Conservation (phyloP, 2,888 invertebrate species). For the Phyllotreta cruciferae region DNA sequence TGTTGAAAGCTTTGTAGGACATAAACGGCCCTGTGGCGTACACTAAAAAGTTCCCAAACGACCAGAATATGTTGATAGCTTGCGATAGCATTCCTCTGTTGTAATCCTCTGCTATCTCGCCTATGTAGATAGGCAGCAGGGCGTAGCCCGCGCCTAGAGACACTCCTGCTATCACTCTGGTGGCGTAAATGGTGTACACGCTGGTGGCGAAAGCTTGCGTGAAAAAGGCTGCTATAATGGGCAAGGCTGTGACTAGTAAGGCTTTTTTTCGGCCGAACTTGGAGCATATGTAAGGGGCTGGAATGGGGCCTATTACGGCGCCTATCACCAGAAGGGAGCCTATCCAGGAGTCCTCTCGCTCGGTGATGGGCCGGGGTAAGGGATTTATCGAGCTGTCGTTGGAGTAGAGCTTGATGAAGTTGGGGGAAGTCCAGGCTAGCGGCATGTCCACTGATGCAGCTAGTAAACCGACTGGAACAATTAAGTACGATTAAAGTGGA, state of each 20-base stretch:
- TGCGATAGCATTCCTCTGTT: conserved; percentile 72
- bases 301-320: conserved; percentile 68
- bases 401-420: conserved; percentile 44
- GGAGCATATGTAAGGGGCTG: conserved; percentile 70
- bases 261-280: conserved; percentile 72
- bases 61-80: conserved; percentile 76
- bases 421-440: conserved; percentile 48
- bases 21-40: conserved; percentile 76
- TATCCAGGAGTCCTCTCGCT: conserved; percentile 62
- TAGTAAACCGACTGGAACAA: conserved; percentile 44
- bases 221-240: conserved; percentile 41
- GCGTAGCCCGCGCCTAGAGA: conserved; percentile 75
- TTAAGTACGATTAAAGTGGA: too few species aligned
- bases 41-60: conserved; percentile 70
- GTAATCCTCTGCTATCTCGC: conserved; percentile 80
- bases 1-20: conserved; percentile 68
- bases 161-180: conserved; percentile 66
- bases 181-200: conserved; percentile 51
- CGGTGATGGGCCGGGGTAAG: conserved; percentile 50
- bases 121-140: conserved; percentile 82
- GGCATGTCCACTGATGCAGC: conserved; percentile 45
- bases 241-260: conserved; percentile 62
- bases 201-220: conserved; percentile 40
- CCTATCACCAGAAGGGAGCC: conserved; percentile 61
- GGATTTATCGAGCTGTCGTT: conserved; percentile 50